Conservation (phyloP, 2,888 invertebrate species). For the Cephus sareptanus region DNA sequence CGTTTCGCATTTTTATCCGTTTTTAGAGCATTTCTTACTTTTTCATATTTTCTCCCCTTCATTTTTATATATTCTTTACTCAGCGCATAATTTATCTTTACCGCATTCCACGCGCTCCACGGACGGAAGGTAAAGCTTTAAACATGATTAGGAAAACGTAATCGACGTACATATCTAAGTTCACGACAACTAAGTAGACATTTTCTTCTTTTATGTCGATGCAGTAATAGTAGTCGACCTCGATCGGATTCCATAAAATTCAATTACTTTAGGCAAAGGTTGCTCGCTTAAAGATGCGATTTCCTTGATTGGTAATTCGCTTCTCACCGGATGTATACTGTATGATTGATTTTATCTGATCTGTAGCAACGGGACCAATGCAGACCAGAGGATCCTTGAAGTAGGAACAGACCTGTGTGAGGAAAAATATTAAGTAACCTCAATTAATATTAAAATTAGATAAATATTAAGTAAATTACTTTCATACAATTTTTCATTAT, state of each 20-base stretch:
- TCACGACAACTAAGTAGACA: constrained; percentile 6
- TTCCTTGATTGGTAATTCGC: constrained; percentile 73
- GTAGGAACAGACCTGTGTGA: constrained; percentile 83
- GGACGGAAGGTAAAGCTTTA: too few species aligned
- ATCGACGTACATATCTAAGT: constrained; percentile 5
- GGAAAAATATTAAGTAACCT: not conserved
- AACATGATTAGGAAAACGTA: too few species aligned
- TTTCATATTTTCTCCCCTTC: not conserved
- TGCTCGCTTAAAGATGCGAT: constrained; percentile 56
- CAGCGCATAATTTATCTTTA: not conserved
- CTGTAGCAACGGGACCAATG: constrained; percentile 86
- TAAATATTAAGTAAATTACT: constrained; percentile 9
- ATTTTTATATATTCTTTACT: not conserved
- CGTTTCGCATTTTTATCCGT: not conserved
- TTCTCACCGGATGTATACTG: constrained; percentile 87
- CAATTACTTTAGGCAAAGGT: constrained; percentile 48
- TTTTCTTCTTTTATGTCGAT: constrained; percentile 7
- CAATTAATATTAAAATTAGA: constrained; percentile 13
- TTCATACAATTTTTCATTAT: not conserved
- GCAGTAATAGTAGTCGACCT: constrained; percentile 5
- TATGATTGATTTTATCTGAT: constrained; percentile 76
- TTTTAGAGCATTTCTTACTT: not conserved
- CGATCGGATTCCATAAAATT: constrained; percentile 1
- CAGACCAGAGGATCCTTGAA: constrained; percentile 90
- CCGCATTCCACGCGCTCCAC: too few species aligned